Base-by-base conservation (phyloP, 1,140 invertebrate genomes). In the Aphidius gifuensis region DNA sequence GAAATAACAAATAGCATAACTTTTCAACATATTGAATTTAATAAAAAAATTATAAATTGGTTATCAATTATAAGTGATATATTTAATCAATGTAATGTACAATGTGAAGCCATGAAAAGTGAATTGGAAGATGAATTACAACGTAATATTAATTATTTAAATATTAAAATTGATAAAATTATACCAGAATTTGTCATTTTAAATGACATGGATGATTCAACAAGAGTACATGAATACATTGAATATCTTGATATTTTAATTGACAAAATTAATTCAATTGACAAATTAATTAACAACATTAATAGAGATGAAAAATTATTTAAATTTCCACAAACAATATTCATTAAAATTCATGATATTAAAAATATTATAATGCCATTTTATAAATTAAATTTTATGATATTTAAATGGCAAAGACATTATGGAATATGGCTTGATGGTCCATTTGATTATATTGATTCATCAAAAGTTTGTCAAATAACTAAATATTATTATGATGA, bases 281-380 rank as follows among this genome's bases (percentile, higher is more conserved):
- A 85, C 55, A 77, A 82, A 39, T 76, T 82, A 43, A 84, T 88
- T 50, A 65, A 76, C 16, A 84, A 82, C 78, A 86, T 90, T 42
- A 90, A 90, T 69, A 78, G 85, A 68, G 89, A 90, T 76, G 89
- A 91, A 74, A 80, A 74, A 3, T 72, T 91, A 3, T 90, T 89
- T 64, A 89, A 89, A 68, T 86, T 88, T 69, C 84, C 86, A 4
- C 75, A 86, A 51, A 86, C 85, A n/a, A 76, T 76, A 0, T 91
- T 86, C 70, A 83, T 86, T 3, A 85, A 87, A 70, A 75, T 88
- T 4, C 78, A 80, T 11, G 85, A 88, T 65, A 68, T 83, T 9
- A 82, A 79, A 48, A 81, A 82, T 53, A 72, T 79, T 16, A 69
- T 83, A 6, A 39, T 68, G 43, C 78, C 80, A 4, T 82, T 84